A percentile compares a stretch with the other conserved stretches of the same genome.
Conservation (phyloP, 2,888 invertebrate species). For the Netelia fuscicornis region DNA sequence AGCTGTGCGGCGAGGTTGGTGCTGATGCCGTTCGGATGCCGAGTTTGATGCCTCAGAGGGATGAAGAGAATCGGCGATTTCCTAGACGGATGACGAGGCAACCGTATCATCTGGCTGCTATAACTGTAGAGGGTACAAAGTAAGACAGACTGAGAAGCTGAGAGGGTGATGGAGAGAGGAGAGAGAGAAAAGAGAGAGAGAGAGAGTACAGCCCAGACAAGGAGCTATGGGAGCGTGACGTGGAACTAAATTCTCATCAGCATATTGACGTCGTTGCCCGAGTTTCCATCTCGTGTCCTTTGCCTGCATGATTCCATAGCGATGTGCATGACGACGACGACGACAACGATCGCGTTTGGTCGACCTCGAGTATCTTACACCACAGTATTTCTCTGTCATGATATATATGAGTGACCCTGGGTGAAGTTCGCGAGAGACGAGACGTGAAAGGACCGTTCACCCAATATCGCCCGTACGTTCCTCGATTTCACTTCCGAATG, state of each 20-base stretch:
- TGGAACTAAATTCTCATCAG: constrained; percentile 78
- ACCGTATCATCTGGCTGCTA: constrained; percentile 29
- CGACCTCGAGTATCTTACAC: constrained; percentile 39
- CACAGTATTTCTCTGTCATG: constrained; percentile 22
- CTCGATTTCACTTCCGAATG: constrained; percentile 24
- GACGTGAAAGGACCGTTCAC: constrained; percentile 12
- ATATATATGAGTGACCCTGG: neutral
- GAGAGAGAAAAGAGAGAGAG: constrained; percentile 2
- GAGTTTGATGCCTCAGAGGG: constrained; percentile 44
- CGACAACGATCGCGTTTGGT: constrained; percentile 42
- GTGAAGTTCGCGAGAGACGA: constrained; percentile 17
- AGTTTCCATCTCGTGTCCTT: constrained; percentile 61
- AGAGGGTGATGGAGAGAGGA: constrained; percentile 73
- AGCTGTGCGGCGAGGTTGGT: constrained; percentile 36
- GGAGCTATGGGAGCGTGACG: constrained; percentile 72
- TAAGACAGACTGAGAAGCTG: constrained; percentile 37
- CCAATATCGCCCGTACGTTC: constrained; percentile 32
- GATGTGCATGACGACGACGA: constrained; percentile 35
- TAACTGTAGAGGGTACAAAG: constrained; percentile 18
- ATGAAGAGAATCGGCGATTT: constrained; percentile 56
- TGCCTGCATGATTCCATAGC: constrained; percentile 37
- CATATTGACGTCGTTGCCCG: constrained; percentile 72
- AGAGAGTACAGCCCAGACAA: constrained; percentile 57
- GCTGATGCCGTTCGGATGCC: constrained; percentile 51
- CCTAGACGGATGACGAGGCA: constrained; percentile 44